These are phyloP conservation scores for Onchidella celtica DNA, from an alignment of 2,888 invertebrate genomes.

Conservation along the genomic window DNA sequence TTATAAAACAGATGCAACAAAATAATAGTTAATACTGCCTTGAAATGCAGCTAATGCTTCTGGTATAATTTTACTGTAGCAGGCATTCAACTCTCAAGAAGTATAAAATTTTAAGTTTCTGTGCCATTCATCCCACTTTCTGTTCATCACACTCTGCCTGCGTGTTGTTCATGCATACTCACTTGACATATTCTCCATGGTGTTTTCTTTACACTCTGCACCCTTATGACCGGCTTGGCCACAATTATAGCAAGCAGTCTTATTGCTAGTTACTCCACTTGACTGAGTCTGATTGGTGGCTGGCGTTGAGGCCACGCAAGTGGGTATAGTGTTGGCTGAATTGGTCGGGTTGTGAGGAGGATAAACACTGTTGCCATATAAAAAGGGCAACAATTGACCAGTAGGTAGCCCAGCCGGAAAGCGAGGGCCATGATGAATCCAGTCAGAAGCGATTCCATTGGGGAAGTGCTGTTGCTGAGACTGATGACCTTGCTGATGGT, in stretches of 20 bases:
- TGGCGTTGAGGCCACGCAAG: conserved; percentile 20
- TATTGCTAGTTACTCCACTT: conserved; percentile 45
- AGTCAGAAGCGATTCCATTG: conserved; percentile 58
- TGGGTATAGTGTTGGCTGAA: background rate
- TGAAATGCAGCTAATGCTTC: too few species aligned
- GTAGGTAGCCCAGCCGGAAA: conserved; percentile 50
- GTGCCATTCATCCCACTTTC: too few species aligned
- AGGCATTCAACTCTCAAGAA: too few species aligned
- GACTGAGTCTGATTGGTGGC: conserved; percentile 30
- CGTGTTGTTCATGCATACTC: too few species aligned
- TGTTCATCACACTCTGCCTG: too few species aligned
- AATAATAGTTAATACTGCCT: too few species aligned
- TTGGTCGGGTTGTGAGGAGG: conserved; percentile 49
- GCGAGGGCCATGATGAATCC: conserved; percentile 54
- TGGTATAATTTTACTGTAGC: too few species aligned
- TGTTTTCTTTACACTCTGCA: conserved; percentile 92
- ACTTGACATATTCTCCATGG: conserved; percentile 93
- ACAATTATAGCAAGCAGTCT: conserved; percentile 91
- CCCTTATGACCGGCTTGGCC: conserved; percentile 91
- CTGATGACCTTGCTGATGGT: conserved; percentile 40
- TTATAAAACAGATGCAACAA: too few species aligned
- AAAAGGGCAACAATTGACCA: conserved; percentile 47
- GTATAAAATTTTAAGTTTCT: too few species aligned
- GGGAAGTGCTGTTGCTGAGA: conserved; percentile 51
- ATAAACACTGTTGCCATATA: conserved; percentile 52